Evolutionary conservation across 64 coral and sea anemone species (phyloP), one percentile per base, ranked within the genome.

Genomic region (Pocillopora damicornis): DNA sequence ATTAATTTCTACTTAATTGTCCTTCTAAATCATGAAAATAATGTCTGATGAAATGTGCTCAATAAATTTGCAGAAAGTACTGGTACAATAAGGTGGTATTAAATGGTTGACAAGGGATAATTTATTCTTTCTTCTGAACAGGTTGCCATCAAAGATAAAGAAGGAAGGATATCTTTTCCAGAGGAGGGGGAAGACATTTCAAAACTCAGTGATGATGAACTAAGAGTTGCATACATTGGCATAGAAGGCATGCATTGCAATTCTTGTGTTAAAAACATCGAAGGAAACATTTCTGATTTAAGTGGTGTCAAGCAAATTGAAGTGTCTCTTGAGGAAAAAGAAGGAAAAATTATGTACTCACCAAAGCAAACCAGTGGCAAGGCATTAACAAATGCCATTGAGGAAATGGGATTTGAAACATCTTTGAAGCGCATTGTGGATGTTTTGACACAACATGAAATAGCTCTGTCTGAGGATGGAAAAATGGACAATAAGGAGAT

Each of bases 211-310:
- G 20, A 73, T 35, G 83, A 93, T 25, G 87, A 81, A 38, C 56
- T 79, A 23, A 77, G 87, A 22, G 80, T 83, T 81, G 88, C 84
- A 58, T 90, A 90, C 73, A 79, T 99, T 35, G 80, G 77, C 12
- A 91, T 99, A 23, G 88, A 92, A 89, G 97, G 97, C 58, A 99
- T 99, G 97, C 83, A 93, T 37, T 99, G 97, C 51, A 87, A 87
- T 78, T 99, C 97, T 15, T 99, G 97, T 35, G 85, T 95, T 11
- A 95, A 93, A 13, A 99, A 88, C 23, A 99, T 99, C 56, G 93
- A 99, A 83, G 85, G 76, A 57, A 93, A 78, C 69, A 80, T 99
- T 35, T 78, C 86, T 51, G 60, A 57, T 22, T 74, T 81, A 22
- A 37, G 89, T 93, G 97, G 97, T 30, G 79, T 95, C 22, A 79